phyloP scores from a whole-genome alignment of 2,797 vertebrate genomes.

The Lacerta bilineata region DNA sequence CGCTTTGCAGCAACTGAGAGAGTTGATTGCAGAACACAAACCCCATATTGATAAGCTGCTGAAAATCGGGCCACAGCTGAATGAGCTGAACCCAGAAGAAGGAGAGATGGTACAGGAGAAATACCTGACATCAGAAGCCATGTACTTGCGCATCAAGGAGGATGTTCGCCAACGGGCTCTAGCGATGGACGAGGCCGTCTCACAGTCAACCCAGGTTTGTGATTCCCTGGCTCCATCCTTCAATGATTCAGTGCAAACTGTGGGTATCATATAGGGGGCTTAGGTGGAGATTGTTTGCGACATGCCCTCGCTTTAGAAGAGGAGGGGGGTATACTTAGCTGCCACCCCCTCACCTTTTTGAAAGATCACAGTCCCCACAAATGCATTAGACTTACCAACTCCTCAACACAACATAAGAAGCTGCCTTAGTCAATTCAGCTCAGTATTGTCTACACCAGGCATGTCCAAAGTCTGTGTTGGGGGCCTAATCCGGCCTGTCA shows the following conservation, averaged over 20 bases:
- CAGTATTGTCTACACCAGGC: too few species aligned
- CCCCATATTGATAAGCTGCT: constrained; percentile 98
- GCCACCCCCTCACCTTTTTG: not conserved
- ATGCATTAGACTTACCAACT: not conserved
- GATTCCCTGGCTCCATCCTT: not conserved
- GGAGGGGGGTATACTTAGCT: not conserved
- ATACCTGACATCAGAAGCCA: constrained; percentile 85
- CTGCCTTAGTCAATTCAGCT: too few species aligned
- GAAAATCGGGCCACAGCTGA: constrained; percentile 96
- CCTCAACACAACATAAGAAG: not conserved
- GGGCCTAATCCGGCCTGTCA: too few species aligned
- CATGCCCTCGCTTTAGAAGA: too few species aligned
- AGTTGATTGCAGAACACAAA: constrained; percentile 97
- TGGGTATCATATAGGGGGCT: not conserved
- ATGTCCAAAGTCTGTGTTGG: too few species aligned
- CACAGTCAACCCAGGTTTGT: constrained; percentile 94
- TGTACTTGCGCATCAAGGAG: constrained; percentile 92
- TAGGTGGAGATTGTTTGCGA: not conserved
- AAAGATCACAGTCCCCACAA: too few species aligned
- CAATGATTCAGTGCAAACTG: not conserved
- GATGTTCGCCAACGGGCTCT: constrained; percentile 92
- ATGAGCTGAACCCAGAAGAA: constrained; percentile 91
- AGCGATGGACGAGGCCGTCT: constrained; percentile 91
- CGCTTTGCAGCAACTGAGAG: constrained; percentile 89
- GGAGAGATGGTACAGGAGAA: constrained; percentile 88